Base-by-base conservation (phyloP, 1,140 invertebrate genomes). In the Bombus cullumanus region DNA sequence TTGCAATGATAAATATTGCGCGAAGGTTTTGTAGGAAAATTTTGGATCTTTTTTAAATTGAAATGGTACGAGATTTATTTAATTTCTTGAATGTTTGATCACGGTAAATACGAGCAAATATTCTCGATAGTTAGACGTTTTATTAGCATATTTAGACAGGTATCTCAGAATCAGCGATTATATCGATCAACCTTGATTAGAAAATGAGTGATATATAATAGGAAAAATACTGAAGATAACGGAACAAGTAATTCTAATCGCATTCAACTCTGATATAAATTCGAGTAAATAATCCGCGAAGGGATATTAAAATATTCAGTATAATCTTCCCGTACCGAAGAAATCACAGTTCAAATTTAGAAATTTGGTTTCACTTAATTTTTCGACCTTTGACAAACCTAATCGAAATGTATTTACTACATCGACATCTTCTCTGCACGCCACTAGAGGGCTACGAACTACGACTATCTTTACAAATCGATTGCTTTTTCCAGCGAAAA, bases 371-470 rank as follows among this genome's bases (percentile, higher is more conserved):
- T 1, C 31, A 22, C 3, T 43, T 15, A 73, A 53, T 37, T 75
- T 8, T 2, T 28, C 31, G 15, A 75, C 43, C 22, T 57, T 13
- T 3, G 25, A 15, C 34, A 18, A 28, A 0, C 34, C 74, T 39
- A 57, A 59, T 28, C 10, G 31, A 76, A 76, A 57, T 59, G 34
- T 13, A 47, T 13, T 74, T 34, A 1, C 43, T 76, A 47, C 34
- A 9, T 4, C 22, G 22, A 37, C 15, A 43, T 39, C 6, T 72
- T 72, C 28, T 3, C 10, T 12, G 28, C 39, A 18, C 39, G 12
- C 39, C 74, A 5, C 34, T 15, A 76, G 74, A 59, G 47, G 74
- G 74, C 74, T 28, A 76, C 43, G 41, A 72, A 57, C 25, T 28
- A 28, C 25, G 25, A 18, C 28, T 3, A 59, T 37, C 28, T 28